Base-by-base conservation (phyloP, 2,797 vertebrate genomes). In the Sebastes baramenuke region DNA sequence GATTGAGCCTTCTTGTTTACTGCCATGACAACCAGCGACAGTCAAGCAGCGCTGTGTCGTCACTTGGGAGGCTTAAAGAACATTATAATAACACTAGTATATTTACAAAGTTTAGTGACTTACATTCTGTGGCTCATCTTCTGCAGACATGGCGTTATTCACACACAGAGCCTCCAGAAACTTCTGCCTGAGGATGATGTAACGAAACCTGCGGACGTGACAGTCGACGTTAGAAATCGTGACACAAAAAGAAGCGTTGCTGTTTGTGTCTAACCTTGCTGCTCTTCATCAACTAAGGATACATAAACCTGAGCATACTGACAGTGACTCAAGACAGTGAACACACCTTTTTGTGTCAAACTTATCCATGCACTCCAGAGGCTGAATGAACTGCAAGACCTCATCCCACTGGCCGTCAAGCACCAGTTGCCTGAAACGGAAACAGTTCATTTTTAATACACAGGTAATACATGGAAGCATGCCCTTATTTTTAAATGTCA, bases 321-420 rank as follows among this genome's bases (percentile, higher is more conserved):
- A n/a, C 42, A 18, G 36, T 4, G 22, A 59, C 18, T 58, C 3
- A 4, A 3, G 14, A 66, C 12, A 12, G 3, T 8, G 1, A 55
- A 59, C 76, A 34, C 88, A 99, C 99, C 97, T 97, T 96, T 99
- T 99, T 82, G 95, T 97, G 94, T 99, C 98, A 93, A 99, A 99
- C 93, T 99, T 99, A 86, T 99, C 99, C 98, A 99, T 99, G 91
- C 97, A 97, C 92, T 99, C 99, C 70, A 99, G 93, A 80, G 99
- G 99, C 85, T 99, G 98, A 94, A 99, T 99, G 90, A 99, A 99
- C 60, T 99, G 98, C 93, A 99, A 95, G 86, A 99, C 98, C 77
- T 99, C 99, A 89, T 99, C 99, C 99, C 99, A 99, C 67, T 99
- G 99, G 56, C 99, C 99, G 87, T 99, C 99, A 74, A 99, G 96